These are phyloP conservation scores for Pachydiplax longipennis DNA, from an alignment of 2,888 invertebrate genomes.

Conservation along the genomic window DNA sequence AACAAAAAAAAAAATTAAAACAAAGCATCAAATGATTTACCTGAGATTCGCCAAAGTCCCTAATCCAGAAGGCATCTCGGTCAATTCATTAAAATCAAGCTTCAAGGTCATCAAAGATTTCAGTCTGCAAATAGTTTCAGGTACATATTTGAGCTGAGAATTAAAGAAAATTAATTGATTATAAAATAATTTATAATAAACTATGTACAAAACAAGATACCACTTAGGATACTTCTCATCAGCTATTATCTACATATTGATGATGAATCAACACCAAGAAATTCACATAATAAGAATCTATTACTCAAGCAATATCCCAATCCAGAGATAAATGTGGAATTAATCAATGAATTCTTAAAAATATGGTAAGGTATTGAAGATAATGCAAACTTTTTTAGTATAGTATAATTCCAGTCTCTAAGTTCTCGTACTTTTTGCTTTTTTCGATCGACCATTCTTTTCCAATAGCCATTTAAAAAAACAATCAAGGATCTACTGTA, in stretches of 20 bases:
- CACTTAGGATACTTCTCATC: not conserved
- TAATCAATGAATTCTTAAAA: too few relatives aligned
- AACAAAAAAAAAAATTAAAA: too few relatives aligned
- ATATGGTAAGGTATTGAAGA: too few relatives aligned
- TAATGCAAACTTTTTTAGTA: too few relatives aligned
- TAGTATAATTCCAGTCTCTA: too few relatives aligned
- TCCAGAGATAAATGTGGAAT: too few relatives aligned
- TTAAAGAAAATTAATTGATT: not conserved
- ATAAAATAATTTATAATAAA: not conserved
- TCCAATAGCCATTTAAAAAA: too few relatives aligned
- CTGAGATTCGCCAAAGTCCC: constrained; percentile 67
- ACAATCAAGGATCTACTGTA: too few relatives aligned
- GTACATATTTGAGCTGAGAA: constrained; percentile 61
- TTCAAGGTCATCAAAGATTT: constrained; percentile 69
- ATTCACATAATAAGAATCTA: too few relatives aligned
- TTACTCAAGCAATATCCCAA: not conserved
- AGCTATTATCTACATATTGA: not conserved
- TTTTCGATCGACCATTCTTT: too few relatives aligned
- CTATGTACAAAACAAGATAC: not conserved
- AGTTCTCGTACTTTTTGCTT: too few relatives aligned
- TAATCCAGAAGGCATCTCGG: constrained; percentile 69
- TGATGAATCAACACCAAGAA: too few relatives aligned
- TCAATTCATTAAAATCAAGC: constrained; percentile 69
- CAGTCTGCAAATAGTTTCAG: constrained; percentile 70
- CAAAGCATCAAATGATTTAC: constrained; percentile 54